Evolutionary conservation across 2,113 vertebrate species (phyloP), one percentile per base, ranked within the genome.

Genomic region (Ia io): DNA sequence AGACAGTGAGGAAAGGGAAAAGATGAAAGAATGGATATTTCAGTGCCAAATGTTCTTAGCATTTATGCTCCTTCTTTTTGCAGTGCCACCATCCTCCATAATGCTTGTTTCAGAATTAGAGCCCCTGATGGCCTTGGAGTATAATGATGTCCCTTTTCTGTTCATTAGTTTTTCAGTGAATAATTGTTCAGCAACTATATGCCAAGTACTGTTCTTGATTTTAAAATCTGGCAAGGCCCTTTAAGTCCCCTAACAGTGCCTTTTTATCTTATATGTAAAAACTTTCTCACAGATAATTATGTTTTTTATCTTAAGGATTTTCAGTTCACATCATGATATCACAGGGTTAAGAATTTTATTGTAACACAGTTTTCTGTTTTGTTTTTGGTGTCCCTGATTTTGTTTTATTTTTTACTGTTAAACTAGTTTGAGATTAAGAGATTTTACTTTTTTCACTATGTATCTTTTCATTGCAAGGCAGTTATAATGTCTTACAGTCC

Each of bases 401-500:
- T 51, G 2, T 65, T 92, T 92, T 69, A 37, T 88, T 87, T 87
- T 47, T 63, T 53, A 74, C 80, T 91, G 22, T 91, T 63, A 84
- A 91, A 42, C 25, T 32, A 67, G 18, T 73, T 79, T 51, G 11
- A 87, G 56, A 67, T 11, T 32, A 84, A 69, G 18, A 8, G 18
- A 84, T 88, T 93, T 84, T 90, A 49, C 28, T 51, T 79, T 92
- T 90, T 86, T 76, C 51, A 90, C 71, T 25, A 25, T 70, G 22
- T 71, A 65, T 11, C 28, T 91, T 94, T 91, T 88, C 56, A 40
- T 78, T 82, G 84, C 73, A 83, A 90, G 61, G 74, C 28, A 49
- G 6, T 44, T 94, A 32, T 88, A 92, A 85, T 78, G 89, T 73
- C 30, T 97, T 96, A 88, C 1, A 95, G 65, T 70, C 28, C 44